These are phyloP conservation scores for Python bivittatus DNA, from an alignment of 2,113 vertebrate genomes.

Conservation along the genomic window DNA sequence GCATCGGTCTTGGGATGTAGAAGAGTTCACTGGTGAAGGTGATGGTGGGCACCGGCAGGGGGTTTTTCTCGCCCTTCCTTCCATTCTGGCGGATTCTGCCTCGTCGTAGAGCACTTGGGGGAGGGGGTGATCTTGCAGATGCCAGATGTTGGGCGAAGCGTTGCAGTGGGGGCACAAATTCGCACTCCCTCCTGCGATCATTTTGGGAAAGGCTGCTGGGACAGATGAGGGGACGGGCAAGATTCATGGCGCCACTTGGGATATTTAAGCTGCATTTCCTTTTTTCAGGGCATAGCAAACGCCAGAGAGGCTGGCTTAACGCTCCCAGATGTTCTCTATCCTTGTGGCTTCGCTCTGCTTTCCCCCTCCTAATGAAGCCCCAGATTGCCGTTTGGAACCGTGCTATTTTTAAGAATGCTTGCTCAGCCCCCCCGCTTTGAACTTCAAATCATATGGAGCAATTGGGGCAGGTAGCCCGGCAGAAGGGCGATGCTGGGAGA, in stretches of 20 bases:
- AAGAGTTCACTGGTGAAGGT: not conserved
- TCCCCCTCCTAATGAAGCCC: not conserved
- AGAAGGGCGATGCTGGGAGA: not conserved
- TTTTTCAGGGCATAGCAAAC: not conserved
- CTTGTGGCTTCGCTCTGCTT: not conserved
- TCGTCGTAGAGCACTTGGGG: not conserved
- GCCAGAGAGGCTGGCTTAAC: no score
- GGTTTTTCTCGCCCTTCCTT: not conserved
- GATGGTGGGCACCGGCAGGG: not conserved
- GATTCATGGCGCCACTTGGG: not conserved
- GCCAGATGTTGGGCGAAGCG: not conserved
- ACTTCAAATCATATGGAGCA: not conserved
- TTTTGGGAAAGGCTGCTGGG: not conserved
- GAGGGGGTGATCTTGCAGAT: not conserved
- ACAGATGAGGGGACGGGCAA: not conserved
- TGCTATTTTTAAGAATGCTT: not conserved
- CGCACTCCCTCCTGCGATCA: not conserved
- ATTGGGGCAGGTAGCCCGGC: not conserved
- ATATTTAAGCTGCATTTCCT: not conserved
- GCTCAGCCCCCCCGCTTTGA: not conserved
- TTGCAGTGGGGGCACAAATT: not conserved
- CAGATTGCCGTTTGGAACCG: not conserved
- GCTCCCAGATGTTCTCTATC: not conserved
- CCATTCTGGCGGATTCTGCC: not conserved
- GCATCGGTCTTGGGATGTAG: not conserved